Evolutionary conservation across 2,113 vertebrate species (phyloP), one percentile per base, ranked within the genome.

Genomic region (Ceyx cyanopectus): DNA sequence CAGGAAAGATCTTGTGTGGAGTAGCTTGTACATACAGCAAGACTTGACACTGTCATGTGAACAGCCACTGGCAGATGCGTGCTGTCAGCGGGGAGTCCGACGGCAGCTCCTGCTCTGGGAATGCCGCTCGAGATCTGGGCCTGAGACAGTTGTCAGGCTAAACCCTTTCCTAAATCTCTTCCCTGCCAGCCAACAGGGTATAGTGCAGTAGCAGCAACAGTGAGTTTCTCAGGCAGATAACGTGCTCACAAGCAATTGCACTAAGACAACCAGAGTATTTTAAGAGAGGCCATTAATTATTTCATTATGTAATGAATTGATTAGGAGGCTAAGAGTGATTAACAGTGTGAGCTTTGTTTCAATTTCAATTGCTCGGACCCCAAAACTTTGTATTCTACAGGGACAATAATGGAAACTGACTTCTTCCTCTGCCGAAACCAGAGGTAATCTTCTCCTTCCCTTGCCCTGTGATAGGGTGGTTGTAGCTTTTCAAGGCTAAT

Each of bases 181-280:
- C 46, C 43, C 43, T 45, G 92, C 12, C 41, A 56, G 68, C 37
- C 60, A 60, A 37, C 14, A 14, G 56, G 53, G 32, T 10, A 53
- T 3, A 0, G 0, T 19, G 66, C 48, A n/a, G 69, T 3, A 14
- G 27, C 2, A 43, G 48, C 22, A 56, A 23, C 0, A 0, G 40
- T 0, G 18, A 85, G 51, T 15, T 76, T 17, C 53, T 68, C 0
- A 2, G 56, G 40, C 16, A 41, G 61, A 8, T 54, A 37, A 68
- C 0, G 3, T 2, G 30, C 32, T 34, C 30, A 19, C 0, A 0
- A 89, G 45, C 54, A 92, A 85, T 5, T 6, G 54, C 40, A 22
- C 46, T 56, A 40, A 75, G 57, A 46, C 54, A 54, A 54, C 10
- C 16, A 32, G 18, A 63, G 41, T 19, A 74, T 24, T 83, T 66